phyloP scores from a whole-genome alignment of 2,888 invertebrate genomes.

The Acanthacorydalis orientalis region DNA sequence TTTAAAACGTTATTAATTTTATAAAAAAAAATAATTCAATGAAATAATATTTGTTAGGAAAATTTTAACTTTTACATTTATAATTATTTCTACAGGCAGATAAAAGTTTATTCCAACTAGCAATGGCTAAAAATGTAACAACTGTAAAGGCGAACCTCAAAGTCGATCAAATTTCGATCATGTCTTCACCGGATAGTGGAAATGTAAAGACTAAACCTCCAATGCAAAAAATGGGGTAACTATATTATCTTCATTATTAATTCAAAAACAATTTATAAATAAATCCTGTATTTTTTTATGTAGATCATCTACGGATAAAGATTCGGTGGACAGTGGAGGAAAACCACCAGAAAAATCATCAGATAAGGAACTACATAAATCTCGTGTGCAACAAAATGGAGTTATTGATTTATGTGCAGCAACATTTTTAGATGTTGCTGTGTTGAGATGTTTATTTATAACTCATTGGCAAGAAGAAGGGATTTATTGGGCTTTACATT shows the following conservation, averaged over 20 bases:
- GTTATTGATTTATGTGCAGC: conserved; percentile 57
- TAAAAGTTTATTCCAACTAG: conserved; percentile 57
- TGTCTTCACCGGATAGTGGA: conserved; percentile 24
- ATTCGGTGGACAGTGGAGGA: conserved; percentile 48
- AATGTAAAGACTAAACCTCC: conserved; percentile 31
- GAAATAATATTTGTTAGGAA: background rate
- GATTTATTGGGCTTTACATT: conserved; percentile 91
- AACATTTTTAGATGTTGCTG: conserved; percentile 92
- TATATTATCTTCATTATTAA: background rate
- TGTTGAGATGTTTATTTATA: conserved; percentile 86
- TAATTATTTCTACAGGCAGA: conserved; percentile 39
- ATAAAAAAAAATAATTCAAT: background rate
- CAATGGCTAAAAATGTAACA: conserved; percentile 30
- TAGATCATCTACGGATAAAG: conserved; percentile 55
- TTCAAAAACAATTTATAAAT: too few relatives aligned
- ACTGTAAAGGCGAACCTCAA: conserved; percentile 29
- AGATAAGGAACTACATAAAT: conserved; percentile 12
- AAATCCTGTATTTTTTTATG: conserved; percentile 6
- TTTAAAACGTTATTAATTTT: too few relatives aligned
- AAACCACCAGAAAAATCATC: conserved; percentile 7
- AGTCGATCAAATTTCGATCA: conserved; percentile 29
- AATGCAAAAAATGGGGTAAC: conserved; percentile 43
- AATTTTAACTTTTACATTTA: background rate
- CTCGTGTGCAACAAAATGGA: conserved; percentile 17
- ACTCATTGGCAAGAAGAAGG: conserved; percentile 98